Percentiles rank a stretch among this genome's conserved stretches.
These are phyloP conservation scores for Bombylius major DNA, from an alignment of 2,888 invertebrate genomes.

Conservation along the genomic window DNA sequence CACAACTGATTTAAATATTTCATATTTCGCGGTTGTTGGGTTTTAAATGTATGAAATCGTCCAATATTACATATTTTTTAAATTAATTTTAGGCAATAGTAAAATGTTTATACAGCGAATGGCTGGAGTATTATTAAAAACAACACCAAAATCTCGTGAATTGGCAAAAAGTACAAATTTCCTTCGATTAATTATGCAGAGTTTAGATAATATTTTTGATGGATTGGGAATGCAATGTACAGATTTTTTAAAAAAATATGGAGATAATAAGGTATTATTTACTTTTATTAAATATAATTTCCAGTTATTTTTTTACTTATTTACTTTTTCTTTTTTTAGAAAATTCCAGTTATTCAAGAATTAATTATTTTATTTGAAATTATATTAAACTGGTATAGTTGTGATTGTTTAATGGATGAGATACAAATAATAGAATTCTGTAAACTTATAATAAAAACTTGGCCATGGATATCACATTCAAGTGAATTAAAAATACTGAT, in stretches of 20 bases:
- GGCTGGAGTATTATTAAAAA: constrained; percentile 25
- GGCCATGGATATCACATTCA: constrained; percentile 33
- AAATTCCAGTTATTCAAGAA: constrained; percentile 24
- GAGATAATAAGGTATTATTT: constrained; percentile 21
- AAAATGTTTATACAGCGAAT: constrained; percentile 6
- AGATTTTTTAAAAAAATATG: constrained; percentile 27
- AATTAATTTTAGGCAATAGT: no score
- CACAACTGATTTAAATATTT: no score
- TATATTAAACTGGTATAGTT: constrained; percentile 27
- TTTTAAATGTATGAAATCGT: no score
- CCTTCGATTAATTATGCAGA: constrained; percentile 19
- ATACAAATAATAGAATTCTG: constrained; percentile 17
- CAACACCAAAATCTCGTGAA: constrained; percentile 19
- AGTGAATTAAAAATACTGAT: constrained; percentile 21
- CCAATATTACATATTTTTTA: no score
- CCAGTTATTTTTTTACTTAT: background rate
- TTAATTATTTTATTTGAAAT: constrained; percentile 24
- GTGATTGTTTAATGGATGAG: constrained; percentile 22
- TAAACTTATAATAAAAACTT: constrained; percentile 23
- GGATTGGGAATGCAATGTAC: constrained; percentile 22
- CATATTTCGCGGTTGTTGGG: no score
- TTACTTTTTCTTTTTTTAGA: constrained; percentile 10
- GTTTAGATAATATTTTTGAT: constrained; percentile 24
- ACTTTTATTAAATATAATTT: background rate
- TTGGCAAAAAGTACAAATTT: constrained; percentile 21